Evolutionary conservation across 1,140 invertebrate species (phyloP).

Genomic region (Aphelenchoides besseyi): DNA sequence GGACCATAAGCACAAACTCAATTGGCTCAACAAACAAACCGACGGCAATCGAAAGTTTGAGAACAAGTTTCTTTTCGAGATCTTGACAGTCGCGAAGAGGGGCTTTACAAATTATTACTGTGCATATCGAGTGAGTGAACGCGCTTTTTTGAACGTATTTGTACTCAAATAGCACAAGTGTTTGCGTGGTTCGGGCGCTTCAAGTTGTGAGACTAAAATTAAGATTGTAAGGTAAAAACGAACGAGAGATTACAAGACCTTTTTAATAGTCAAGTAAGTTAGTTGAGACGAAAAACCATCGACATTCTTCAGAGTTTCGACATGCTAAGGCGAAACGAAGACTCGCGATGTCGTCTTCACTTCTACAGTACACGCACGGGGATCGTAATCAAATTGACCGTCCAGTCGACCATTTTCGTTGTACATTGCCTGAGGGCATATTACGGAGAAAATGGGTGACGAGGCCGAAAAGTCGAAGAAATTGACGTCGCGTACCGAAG

Average conservation of each 20-base stretch:
- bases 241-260: not conserved
- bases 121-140: not conserved
- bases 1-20: not conserved
- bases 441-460: not conserved
- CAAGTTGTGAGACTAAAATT: not conserved
- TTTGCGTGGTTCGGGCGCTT: not conserved
- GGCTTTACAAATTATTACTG: not conserved
- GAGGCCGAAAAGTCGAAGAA: not conserved
- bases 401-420: not conserved
- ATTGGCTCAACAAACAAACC: too few species aligned
- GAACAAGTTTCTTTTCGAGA: not conserved
- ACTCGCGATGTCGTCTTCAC: not conserved
- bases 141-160: constrained; percentile 1
- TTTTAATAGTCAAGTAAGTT: too few species aligned
- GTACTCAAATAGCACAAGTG: constrained; percentile 3
- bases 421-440: not conserved
- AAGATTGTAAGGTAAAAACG: not conserved
- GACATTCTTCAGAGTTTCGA: not conserved
- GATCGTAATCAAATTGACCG: constrained; percentile 1
- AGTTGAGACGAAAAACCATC: not conserved
- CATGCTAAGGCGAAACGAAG: not conserved
- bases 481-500: not conserved
- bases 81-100: not conserved
- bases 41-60: not conserved
- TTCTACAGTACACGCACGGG: not conserved